These are phyloP conservation scores for Pygocentrus nattereri DNA, from an alignment of 2,797 vertebrate genomes.

Conservation along the genomic window DNA sequence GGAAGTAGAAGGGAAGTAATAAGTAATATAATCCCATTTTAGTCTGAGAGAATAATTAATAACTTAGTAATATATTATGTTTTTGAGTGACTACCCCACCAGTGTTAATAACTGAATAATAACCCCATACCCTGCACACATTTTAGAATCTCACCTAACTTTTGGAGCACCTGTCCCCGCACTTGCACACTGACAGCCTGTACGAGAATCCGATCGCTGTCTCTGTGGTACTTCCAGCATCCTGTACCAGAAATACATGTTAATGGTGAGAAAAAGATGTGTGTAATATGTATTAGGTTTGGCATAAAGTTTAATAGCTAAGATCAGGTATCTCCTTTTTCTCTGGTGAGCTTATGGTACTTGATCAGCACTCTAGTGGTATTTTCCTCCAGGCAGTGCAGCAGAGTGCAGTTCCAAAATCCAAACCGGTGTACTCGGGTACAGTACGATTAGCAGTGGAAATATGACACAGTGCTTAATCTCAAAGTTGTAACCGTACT, in stretches of 20 bases:
- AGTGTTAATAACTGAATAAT: neutral
- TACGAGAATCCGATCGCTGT: slow-evolving; percentile 86
- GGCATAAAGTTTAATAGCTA: neutral
- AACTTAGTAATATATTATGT: too few species aligned
- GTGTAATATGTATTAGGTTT: too few species aligned
- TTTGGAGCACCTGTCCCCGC: slow-evolving; percentile 92
- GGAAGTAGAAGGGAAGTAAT: too few species aligned
- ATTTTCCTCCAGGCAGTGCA: too few species aligned
- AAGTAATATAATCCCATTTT: too few species aligned
- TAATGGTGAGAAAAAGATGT: neutral
- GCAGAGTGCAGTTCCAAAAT: too few species aligned
- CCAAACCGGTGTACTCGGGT: too few species aligned
- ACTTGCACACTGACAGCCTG: slow-evolving; percentile 94
- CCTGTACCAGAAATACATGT: slow-evolving; percentile 70
- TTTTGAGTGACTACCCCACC: too few species aligned
- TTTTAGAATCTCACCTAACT: slow-evolving; percentile 80
- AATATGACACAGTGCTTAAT: too few species aligned
- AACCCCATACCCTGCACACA: neutral
- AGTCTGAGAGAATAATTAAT: too few species aligned
- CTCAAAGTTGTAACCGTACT: too few species aligned
- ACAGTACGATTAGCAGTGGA: too few species aligned
- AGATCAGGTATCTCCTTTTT: neutral
- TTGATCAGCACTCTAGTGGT: neutral
- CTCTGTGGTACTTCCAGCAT: slow-evolving; percentile 84
- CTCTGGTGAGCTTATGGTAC: neutral